Conservation (phyloP, 2,113 vertebrate genomes). For the Morone chrysops region DNA sequence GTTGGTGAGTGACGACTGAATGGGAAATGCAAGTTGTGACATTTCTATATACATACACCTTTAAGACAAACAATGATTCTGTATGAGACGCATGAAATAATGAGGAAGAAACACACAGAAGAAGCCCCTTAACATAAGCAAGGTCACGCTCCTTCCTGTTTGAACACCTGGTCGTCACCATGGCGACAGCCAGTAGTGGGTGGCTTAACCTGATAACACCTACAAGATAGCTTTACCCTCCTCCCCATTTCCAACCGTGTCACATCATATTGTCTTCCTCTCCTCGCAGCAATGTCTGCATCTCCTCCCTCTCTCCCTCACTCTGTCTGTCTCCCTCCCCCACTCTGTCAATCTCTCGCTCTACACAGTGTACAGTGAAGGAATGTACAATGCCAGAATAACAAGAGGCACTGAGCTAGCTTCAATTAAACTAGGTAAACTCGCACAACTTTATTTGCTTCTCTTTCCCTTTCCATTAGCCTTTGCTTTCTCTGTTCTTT, state of each 20-base stretch:
- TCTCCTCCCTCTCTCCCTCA: not conserved
- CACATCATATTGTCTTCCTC: conserved; percentile 52
- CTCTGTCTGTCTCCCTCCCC: conserved; percentile 10
- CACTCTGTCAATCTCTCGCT: conserved; percentile 25
- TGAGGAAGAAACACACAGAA: conserved; percentile 17
- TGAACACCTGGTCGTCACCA: conserved; percentile 72
- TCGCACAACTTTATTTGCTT: not conserved
- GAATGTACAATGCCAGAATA: conserved; percentile 51
- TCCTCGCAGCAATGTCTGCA: conserved; percentile 30
- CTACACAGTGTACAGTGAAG: conserved; percentile 43
- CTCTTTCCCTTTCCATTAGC: not conserved
- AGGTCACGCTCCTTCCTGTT: conserved; percentile 30
- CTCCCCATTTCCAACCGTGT: conserved; percentile 41
- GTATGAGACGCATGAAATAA: conserved; percentile 2
- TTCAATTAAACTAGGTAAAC: conserved; percentile 41
- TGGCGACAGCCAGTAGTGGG: conserved; percentile 69
- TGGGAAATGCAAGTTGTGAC: not conserved
- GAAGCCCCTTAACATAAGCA: conserved; percentile 24
- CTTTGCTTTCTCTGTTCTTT: conserved; percentile 1
- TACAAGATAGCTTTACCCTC: conserved; percentile 39
- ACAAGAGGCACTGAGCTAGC: conserved; percentile 32
- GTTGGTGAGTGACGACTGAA: not conserved
- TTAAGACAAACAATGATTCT: not conserved
- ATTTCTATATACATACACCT: not conserved
- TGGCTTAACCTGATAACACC: conserved; percentile 70